These are phyloP conservation scores for Entomobrya multifasciata DNA, from an alignment of 2,888 invertebrate genomes.

Conservation along the genomic window DNA sequence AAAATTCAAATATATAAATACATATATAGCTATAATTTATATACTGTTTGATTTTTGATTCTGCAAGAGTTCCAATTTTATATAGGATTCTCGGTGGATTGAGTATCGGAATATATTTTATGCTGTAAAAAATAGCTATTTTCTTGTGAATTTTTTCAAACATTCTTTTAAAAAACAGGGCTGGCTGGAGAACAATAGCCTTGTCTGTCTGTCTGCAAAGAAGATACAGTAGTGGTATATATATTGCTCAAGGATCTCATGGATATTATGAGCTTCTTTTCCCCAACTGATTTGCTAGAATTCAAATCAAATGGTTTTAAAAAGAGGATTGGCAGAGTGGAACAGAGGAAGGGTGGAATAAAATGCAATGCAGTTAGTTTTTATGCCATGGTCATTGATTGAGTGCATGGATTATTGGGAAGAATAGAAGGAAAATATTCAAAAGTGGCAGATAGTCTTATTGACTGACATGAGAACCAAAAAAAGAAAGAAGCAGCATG, in stretches of 20 bases:
- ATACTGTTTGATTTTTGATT: conserved; percentile 41
- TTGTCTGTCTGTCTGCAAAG: no score
- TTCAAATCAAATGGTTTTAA: neutral
- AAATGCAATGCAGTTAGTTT: no score
- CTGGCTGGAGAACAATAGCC: no score
- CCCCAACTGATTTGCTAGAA: neutral
- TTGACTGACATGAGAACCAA: conserved; percentile 1
- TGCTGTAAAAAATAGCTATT: neutral
- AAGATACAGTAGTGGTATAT: no score
- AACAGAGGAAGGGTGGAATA: neutral
- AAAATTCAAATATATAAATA: conserved; percentile 18
- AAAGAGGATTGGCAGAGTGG: neutral
- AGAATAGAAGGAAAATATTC: neutral
- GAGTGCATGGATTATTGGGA: neutral
- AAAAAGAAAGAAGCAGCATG: conserved; percentile 6
- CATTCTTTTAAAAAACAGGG: neutral
- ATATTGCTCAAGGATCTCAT: no score
- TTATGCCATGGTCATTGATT: no score
- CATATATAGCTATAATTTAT: no score
- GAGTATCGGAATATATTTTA: neutral
- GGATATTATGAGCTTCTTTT: no score
- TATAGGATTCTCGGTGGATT: conserved; percentile 11
- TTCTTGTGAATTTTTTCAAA: neutral
- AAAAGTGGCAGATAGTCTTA: neutral
- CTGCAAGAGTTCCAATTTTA: conserved; percentile 24